Percentiles rank a stretch among this genome's conserved stretches.
These are phyloP conservation scores for Littorina saxatilis DNA, from an alignment of 1,140 invertebrate genomes.

Conservation along the genomic window DNA sequence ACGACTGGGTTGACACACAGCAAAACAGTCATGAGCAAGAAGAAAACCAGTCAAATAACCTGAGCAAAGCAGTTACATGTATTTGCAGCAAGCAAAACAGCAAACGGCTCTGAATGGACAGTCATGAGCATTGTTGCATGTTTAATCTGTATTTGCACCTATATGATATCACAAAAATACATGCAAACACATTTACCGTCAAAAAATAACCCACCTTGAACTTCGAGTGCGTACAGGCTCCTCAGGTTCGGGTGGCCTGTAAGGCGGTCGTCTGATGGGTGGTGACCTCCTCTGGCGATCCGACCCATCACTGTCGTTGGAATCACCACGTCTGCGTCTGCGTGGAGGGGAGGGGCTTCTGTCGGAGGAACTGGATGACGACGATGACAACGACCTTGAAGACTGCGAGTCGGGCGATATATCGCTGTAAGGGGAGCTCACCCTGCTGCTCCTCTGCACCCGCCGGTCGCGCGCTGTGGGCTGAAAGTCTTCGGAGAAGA, in stretches of 20 bases:
- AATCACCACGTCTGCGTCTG: background rate
- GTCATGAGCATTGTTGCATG: too few relatives aligned
- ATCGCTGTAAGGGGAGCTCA: constrained; percentile 56
- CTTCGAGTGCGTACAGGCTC: constrained; percentile 3
- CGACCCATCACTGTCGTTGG: constrained; percentile 29
- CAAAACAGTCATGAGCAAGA: too few relatives aligned
- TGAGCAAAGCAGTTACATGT: too few relatives aligned
- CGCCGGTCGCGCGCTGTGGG: background rate
- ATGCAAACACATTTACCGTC: too few relatives aligned
- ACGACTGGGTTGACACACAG: too few relatives aligned
- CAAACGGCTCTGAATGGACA: too few relatives aligned
- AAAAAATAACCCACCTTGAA: constrained; percentile 2
- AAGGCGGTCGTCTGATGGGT: constrained; percentile 5
- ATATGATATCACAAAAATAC: too few relatives aligned
- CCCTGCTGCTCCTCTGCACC: constrained; percentile 25
- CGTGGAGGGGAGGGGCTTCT: background rate
- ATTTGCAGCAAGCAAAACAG: too few relatives aligned
- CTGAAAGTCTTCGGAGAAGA: background rate
- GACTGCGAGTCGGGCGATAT: constrained; percentile 47
- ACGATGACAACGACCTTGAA: background rate
- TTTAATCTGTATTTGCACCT: too few relatives aligned
- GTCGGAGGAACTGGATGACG: background rate
- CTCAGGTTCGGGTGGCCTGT: background rate
- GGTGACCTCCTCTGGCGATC: too few relatives aligned
- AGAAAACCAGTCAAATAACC: too few relatives aligned